Percentiles rank a stretch among this genome's conserved stretches.
Evolutionary conservation across 2,888 invertebrate species (phyloP).

Genomic region (Punctoribates punctum): DNA sequence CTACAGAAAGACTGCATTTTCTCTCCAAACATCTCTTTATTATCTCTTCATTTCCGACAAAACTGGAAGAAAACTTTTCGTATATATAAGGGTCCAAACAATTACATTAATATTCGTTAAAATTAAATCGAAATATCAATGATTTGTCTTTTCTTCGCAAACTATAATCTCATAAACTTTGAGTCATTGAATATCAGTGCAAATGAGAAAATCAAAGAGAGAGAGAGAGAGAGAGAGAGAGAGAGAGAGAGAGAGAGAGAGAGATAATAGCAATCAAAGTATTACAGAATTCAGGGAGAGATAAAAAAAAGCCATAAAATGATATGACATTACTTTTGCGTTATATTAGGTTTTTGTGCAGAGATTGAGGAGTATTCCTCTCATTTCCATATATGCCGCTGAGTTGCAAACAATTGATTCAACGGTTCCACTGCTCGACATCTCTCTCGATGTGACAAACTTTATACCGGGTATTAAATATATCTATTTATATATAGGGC

Average conservation of each 20-base stretch:
- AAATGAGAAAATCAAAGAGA: background rate
- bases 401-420: background rate
- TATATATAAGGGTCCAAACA: background rate
- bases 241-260: constrained; percentile 21
- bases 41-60: constrained; percentile 34
- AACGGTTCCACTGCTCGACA: background rate
- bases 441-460: background rate
- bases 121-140: constrained; percentile 38
- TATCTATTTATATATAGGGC: constrained; percentile 18
- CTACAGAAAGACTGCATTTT: constrained; percentile 19
- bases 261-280: constrained; percentile 36
- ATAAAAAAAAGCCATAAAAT: constrained; percentile 31
- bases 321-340: constrained; percentile 25
- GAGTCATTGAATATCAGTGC: background rate
- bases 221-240: background rate
- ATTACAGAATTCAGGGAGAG: constrained; percentile 16
- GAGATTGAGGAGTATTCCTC: constrained; percentile 12
- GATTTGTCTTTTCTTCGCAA: constrained; percentile 32
- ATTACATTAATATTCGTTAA: constrained; percentile 39
- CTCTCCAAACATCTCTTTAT: background rate
- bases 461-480: constrained; percentile 28
- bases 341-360: constrained; percentile 15
- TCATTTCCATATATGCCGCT: constrained; percentile 34
- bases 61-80: background rate
- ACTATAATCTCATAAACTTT: constrained; percentile 23